These are phyloP conservation scores for Platycheirus rosarum DNA, from an alignment of 2,888 invertebrate genomes.

Conservation along the genomic window DNA sequence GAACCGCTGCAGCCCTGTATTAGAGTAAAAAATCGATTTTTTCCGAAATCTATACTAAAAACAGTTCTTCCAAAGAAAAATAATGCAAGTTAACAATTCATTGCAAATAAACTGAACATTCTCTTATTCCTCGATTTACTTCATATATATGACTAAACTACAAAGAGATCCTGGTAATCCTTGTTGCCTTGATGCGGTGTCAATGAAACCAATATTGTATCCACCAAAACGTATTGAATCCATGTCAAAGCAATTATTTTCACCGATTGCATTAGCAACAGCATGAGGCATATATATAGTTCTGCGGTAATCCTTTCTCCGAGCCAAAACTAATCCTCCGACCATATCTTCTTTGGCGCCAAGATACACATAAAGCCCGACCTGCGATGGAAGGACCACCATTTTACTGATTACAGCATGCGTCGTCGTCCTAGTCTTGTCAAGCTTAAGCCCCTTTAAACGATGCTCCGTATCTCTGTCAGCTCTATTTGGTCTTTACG, in stretches of 20 bases:
- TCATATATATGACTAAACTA: not conserved
- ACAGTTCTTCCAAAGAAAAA: not conserved
- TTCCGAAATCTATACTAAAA: no score
- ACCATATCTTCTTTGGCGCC: conserved; percentile 43
- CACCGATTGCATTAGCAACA: conserved; percentile 60
- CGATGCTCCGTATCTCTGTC: conserved; percentile 31
- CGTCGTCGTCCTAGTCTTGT: conserved; percentile 42
- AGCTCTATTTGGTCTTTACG: conserved; percentile 2
- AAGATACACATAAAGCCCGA: conserved; percentile 11
- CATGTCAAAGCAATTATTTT: conserved; percentile 69
- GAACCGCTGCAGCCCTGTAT: not conserved
- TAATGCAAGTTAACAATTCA: no score
- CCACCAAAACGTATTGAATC: conserved; percentile 54
- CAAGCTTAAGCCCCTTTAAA: conserved; percentile 61
- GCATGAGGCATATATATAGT: not conserved
- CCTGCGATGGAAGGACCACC: conserved; percentile 16
- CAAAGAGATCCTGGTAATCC: conserved; percentile 10
- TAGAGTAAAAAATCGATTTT: not conserved
- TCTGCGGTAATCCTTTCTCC: conserved; percentile 52
- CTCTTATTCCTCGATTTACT: not conserved
- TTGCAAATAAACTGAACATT: not conserved
- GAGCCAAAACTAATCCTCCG: conserved; percentile 55
- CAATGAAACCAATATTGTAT: conserved; percentile 15
- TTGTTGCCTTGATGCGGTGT: not conserved
- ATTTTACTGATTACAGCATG: not conserved